A percentile compares a stretch with the other conserved stretches of the same genome.
phyloP scores from a whole-genome alignment of 2,888 invertebrate species.

The Metallyticus violacea region DNA sequence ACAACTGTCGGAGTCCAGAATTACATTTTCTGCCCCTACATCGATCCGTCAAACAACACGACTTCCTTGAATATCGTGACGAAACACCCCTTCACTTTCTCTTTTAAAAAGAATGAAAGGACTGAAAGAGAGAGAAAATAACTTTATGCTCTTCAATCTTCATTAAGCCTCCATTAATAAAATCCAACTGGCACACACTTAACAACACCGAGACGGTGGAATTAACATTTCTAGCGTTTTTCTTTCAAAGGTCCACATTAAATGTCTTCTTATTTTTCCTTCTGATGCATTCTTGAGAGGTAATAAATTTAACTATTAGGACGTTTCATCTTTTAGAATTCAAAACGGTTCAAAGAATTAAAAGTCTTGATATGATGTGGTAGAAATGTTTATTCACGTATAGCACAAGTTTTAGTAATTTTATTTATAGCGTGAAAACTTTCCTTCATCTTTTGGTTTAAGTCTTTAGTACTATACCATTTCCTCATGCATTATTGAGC shows the following conservation, averaged over 20 bases:
- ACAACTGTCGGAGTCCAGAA: too few relatives aligned
- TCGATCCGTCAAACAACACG: not conserved
- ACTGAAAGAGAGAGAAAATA: not conserved
- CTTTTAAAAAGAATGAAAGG: too few relatives aligned
- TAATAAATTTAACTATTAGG: not conserved
- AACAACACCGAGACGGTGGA: not conserved
- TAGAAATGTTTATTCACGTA: not conserved
- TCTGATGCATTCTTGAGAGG: not conserved
- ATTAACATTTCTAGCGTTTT: not conserved
- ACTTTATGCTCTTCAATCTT: not conserved
- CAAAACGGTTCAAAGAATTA: too few relatives aligned
- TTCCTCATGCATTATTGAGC: too few relatives aligned
- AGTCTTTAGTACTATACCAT: too few relatives aligned
- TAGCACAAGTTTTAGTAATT: too few relatives aligned
- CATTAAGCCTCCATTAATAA: not conserved
- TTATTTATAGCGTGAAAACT: too few relatives aligned
- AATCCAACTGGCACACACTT: not conserved
- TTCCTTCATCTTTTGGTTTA: too few relatives aligned
- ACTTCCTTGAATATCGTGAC: not conserved
- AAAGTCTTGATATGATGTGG: not conserved
- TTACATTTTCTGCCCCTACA: not conserved
- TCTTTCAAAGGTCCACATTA: not conserved
- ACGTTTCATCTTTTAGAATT: not conserved
- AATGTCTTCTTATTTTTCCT: not conserved
- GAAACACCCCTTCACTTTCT: not conserved